Evolutionary conservation across 2,888 invertebrate species (phyloP).

Genomic region (Aromia moschata): DNA sequence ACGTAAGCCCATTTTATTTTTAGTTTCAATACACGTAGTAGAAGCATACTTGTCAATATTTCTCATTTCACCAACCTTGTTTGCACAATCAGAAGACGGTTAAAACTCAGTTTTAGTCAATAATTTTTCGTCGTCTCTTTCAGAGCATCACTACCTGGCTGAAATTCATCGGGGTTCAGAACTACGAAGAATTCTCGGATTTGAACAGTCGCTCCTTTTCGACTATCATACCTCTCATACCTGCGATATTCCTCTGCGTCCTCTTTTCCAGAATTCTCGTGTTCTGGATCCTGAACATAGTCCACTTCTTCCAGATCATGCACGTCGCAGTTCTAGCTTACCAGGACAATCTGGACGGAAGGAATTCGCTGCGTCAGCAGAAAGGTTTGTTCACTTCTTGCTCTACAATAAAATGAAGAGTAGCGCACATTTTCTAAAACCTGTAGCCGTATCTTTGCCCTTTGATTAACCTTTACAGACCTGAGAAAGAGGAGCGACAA

Average conservation of each 20-base stretch:
- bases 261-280: slow-evolving; percentile 46
- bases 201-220: slow-evolving; percentile 39
- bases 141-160: slow-evolving; percentile 51
- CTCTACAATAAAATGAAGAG: too few relatives aligned
- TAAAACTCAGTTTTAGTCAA: too few relatives aligned
- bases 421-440: too few relatives aligned
- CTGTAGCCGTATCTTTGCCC: too few relatives aligned
- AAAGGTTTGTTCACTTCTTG: too few relatives aligned
- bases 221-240: slow-evolving; percentile 34
- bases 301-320: slow-evolving; percentile 46
- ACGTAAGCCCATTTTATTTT: slow-evolving; percentile 56
- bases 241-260: slow-evolving; percentile 42
- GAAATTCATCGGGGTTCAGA: slow-evolving; percentile 47
- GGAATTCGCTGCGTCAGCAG: neutral
- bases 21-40: too few relatives aligned
- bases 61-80: too few relatives aligned
- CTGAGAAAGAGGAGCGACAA: neutral
- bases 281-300: slow-evolving; percentile 50
- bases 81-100: too few relatives aligned
- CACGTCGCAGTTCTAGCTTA: slow-evolving; percentile 38
- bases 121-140: too few relatives aligned
- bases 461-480: too few relatives aligned
- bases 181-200: slow-evolving; percentile 42
- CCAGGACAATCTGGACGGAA: slow-evolving; percentile 26
- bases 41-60: too few relatives aligned